Conservation (phyloP, 2,888 invertebrate genomes). For the Diloba caeruleocephala region DNA sequence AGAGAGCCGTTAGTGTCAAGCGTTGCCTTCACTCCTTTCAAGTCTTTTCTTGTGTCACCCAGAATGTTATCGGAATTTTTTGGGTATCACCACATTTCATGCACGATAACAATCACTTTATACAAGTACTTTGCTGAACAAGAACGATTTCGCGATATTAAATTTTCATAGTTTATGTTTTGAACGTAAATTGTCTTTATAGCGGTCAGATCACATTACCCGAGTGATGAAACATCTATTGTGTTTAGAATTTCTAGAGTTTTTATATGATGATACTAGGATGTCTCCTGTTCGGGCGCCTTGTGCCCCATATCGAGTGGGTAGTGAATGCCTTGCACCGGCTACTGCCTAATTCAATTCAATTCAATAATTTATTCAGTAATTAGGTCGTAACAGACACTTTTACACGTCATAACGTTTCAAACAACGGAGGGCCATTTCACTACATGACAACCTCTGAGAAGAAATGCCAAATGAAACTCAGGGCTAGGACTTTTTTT, state of each 20-base stretch:
- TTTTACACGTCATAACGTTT: no score
- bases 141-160: slow-evolving; percentile 35
- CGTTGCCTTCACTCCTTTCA: slow-evolving; percentile 62
- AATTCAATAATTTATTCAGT: no score
- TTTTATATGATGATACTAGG: no score
- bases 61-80: slow-evolving; percentile 64
- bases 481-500: no score
- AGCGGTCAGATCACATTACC: slow-evolving; percentile 8
- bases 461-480: no score
- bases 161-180: slow-evolving; percentile 40
- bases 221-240: slow-evolving; percentile 8
- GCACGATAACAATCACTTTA: slow-evolving; percentile 51
- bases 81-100: slow-evolving; percentile 60
- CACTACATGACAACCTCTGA: no score
- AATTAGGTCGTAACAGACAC: no score
- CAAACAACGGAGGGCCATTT: no score
- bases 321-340: no score
- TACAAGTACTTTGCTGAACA: slow-evolving; percentile 38
- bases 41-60: slow-evolving; percentile 60
- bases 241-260: slow-evolving; percentile 14
- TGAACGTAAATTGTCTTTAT: slow-evolving; percentile 30
- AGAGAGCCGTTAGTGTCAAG: slow-evolving; percentile 73
- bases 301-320: no score
- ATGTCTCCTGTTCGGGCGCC: no score
- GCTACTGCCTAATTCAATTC: no score